Evolutionary conservation across 2,888 invertebrate species (phyloP).

Genomic region (Monochamus alternatus): DNA sequence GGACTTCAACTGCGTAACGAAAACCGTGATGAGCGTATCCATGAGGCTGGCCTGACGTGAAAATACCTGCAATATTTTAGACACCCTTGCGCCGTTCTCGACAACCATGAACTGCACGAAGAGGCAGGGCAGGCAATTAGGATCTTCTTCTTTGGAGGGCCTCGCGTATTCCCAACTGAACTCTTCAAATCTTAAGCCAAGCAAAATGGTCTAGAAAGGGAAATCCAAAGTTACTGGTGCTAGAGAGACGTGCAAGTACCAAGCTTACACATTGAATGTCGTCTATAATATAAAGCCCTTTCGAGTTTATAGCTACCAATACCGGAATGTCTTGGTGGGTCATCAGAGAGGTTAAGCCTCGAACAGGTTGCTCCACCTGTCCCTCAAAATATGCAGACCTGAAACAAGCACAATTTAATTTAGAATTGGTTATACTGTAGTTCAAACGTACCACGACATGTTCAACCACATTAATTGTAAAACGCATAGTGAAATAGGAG

Average conservation of each 20-base stretch:
- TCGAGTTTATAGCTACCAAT: constrained; percentile 89
- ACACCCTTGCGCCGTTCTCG: constrained; percentile 84
- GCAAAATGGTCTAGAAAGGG: constrained; percentile 81
- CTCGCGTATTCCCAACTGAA: constrained; percentile 95
- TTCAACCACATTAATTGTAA: too few species aligned
- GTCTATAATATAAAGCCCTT: constrained; percentile 90
- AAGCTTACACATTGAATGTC: constrained; percentile 86
- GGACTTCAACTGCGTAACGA: constrained; percentile 82
- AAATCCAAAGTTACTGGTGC: not conserved
- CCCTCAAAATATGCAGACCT: constrained; percentile 96
- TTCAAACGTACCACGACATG: too few species aligned
- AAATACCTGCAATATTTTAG: constrained; percentile 83
- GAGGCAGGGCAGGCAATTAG: constrained; percentile 91
- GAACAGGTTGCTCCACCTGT: constrained; percentile 93
- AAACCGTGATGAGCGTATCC: constrained; percentile 88
- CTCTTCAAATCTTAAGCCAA: constrained; percentile 91
- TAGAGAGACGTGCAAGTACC: not conserved
- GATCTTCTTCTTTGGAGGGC: constrained; percentile 87
- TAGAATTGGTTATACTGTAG: too few species aligned
- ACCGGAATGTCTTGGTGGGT: constrained; percentile 92
- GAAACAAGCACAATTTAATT: constrained; percentile 56
- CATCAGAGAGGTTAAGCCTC: constrained; percentile 87
- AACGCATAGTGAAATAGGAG: too few species aligned
- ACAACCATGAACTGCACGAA: constrained; percentile 92
- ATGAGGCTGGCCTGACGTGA: constrained; percentile 84